phyloP scores from a whole-genome alignment of 2,797 vertebrate genomes.

The Synanceia verrucosa region DNA sequence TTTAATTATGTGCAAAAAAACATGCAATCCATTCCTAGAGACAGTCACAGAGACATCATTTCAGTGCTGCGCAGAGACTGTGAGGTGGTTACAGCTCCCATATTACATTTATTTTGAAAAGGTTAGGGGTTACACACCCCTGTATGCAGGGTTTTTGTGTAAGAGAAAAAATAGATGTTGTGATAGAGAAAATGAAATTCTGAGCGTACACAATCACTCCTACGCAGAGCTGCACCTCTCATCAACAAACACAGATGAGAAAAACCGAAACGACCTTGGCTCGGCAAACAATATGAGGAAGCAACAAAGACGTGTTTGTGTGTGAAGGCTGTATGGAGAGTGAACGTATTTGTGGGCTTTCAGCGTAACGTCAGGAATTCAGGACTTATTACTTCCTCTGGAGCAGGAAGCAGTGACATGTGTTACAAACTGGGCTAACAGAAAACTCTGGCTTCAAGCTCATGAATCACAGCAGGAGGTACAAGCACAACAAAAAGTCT shows the following conservation, averaged over 20 bases:
- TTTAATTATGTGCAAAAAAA: neutral
- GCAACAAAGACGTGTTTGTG: neutral
- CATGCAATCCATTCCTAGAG: neutral
- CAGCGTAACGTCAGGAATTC: neutral
- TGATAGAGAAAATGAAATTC: neutral
- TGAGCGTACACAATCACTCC: neutral
- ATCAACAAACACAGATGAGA: neutral
- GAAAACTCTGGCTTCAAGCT: too few species aligned
- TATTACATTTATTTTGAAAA: neutral
- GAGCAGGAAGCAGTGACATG: too few species aligned
- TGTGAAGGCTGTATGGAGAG: neutral
- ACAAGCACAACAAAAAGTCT: too few species aligned
- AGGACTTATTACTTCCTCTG: neutral
- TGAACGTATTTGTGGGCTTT: neutral
- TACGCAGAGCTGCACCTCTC: neutral
- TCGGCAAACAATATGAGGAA: conserved; percentile 9
- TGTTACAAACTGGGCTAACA: too few species aligned
- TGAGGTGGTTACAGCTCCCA: too few species aligned
- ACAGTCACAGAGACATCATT: neutral
- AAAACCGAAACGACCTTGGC: conserved; percentile 30
- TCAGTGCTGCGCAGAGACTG: neutral
- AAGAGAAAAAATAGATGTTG: neutral
- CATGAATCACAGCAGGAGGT: too few species aligned
- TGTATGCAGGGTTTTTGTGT: neutral
- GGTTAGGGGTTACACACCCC: neutral